Percentiles rank a stretch among this genome's conserved stretches.
Evolutionary conservation across 2,797 vertebrate genomes (phyloP).

Genomic region (Oryzias sinensis): DNA sequence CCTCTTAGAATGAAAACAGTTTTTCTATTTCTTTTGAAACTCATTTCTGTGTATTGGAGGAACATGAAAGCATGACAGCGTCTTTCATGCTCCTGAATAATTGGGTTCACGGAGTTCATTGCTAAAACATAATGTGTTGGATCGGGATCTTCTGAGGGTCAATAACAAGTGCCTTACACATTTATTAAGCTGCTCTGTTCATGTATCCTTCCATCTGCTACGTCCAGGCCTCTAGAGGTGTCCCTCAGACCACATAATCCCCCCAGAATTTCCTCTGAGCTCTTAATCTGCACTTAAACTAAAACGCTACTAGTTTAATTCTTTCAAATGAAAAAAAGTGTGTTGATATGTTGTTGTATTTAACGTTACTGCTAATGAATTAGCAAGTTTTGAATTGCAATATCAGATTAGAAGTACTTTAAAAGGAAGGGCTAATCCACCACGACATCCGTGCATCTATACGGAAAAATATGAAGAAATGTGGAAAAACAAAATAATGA

Average conservation of each 20-base stretch:
- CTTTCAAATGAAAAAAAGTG: not conserved
- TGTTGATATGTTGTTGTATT: conserved; percentile 17
- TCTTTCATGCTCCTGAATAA: too few species aligned
- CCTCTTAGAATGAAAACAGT: too few species aligned
- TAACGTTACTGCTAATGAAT: conserved; percentile 11
- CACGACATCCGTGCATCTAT: conserved; percentile 2
- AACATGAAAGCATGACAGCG: too few species aligned
- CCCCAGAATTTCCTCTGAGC: conserved; percentile 9
- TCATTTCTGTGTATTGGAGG: too few species aligned
- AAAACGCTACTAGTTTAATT: not conserved
- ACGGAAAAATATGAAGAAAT: conserved; percentile 21
- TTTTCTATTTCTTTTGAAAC: too few species aligned
- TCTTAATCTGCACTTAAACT: not conserved
- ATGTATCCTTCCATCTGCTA: not conserved
- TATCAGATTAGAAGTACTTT: conserved; percentile 5
- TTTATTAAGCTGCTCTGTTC: conserved; percentile 1
- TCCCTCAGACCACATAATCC: not conserved
- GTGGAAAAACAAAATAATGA: conserved; percentile 15
- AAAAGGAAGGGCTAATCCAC: conserved; percentile 17
- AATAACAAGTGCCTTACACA: conserved; percentile 12
- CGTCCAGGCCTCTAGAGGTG: not conserved
- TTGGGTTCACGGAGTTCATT: too few species aligned
- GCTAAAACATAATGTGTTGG: too few species aligned
- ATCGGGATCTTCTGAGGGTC: conserved; percentile 4
- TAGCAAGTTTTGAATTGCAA: conserved; percentile 3